Evolutionary conservation across 2,888 invertebrate genomes (phyloP).

Genomic region (Lepidochitona cinerea): DNA sequence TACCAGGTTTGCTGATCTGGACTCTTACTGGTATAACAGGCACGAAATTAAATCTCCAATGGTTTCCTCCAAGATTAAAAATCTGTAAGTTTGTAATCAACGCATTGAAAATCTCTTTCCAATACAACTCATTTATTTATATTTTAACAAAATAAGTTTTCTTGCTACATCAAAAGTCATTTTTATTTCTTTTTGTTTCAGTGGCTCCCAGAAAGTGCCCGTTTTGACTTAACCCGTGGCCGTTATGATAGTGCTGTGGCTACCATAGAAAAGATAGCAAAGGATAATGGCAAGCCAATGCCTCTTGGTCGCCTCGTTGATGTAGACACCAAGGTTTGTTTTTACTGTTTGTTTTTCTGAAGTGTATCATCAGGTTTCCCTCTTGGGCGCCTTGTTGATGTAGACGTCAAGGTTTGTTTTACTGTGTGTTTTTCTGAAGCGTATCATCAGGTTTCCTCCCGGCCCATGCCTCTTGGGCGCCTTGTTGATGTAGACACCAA

Average conservation of each 20-base stretch:
- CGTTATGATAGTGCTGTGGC: slow-evolving; percentile 87
- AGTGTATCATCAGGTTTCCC: background rate
- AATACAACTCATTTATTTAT: too few species aligned
- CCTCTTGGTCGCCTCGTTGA: slow-evolving; percentile 78
- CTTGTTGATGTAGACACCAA: slow-evolving; percentile 47
- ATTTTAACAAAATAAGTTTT: too few species aligned
- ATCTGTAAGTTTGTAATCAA: too few species aligned
- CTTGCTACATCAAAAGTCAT: background rate
- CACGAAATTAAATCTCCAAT: too few species aligned
- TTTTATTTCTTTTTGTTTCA: slow-evolving; percentile 70
- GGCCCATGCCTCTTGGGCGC: slow-evolving; percentile 85
- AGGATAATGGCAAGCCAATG: slow-evolving; percentile 91
- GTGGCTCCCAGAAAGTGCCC: slow-evolving; percentile 96
- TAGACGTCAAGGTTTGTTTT: background rate
- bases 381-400: background rate
- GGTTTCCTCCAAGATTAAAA: too few species aligned
- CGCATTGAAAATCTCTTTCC: too few species aligned
- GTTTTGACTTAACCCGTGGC: slow-evolving; percentile 89
- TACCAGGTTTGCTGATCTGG: too few species aligned
- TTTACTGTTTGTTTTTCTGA: background rate
- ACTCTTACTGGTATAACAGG: too few species aligned
- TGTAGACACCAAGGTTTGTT: background rate
- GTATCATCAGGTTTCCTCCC: too few species aligned
- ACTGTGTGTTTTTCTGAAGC: background rate
- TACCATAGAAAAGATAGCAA: slow-evolving; percentile 88